phyloP scores from a whole-genome alignment of 2,888 invertebrate species.

The Neoascia interrupta region DNA sequence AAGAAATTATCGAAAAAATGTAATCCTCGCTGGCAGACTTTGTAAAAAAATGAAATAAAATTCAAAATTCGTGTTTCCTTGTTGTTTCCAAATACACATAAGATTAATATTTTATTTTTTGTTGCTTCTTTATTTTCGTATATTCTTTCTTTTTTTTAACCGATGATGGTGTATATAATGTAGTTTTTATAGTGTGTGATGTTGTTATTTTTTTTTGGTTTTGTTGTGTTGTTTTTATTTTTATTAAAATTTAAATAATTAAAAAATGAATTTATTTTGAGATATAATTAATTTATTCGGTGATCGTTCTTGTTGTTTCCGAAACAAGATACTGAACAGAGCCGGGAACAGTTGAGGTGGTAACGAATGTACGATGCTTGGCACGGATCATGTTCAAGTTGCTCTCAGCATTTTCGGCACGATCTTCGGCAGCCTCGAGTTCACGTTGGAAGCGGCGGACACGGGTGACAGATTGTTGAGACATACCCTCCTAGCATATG shows the following conservation, averaged over 20 bases:
- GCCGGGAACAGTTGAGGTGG: constrained; percentile 94
- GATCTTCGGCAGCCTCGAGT: constrained; percentile 97
- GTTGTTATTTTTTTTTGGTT: constrained; percentile 35
- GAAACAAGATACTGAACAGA: constrained; percentile 95
- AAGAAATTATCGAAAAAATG: constrained; percentile 20
- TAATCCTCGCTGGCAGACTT: constrained; percentile 41
- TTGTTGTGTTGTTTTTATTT: constrained; percentile 35
- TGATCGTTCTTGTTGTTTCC: constrained; percentile 86
- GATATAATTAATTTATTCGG: constrained; percentile 76
- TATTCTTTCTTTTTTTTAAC: constrained; percentile 25
- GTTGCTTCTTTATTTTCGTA: constrained; percentile 48
- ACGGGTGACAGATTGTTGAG: constrained; percentile 94
- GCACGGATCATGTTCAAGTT: constrained; percentile 96
- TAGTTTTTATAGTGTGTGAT: constrained; percentile 35
- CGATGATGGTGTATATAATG: constrained; percentile 42
- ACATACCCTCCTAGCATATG: constrained; percentile 89
- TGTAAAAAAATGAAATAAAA: too few species aligned
- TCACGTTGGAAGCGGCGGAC: constrained; percentile 99
- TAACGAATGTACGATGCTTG: constrained; percentile 98
- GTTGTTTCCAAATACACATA: constrained; percentile 65
- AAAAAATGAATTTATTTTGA: constrained; percentile 66
- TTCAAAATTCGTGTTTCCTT: constrained; percentile 25
- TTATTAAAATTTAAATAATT: constrained; percentile 68
- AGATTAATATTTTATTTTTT: constrained; percentile 68
- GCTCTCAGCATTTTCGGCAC: constrained; percentile 96